These are phyloP conservation scores for Piaya cayana DNA, from an alignment of 2,113 vertebrate genomes.

Conservation along the genomic window DNA sequence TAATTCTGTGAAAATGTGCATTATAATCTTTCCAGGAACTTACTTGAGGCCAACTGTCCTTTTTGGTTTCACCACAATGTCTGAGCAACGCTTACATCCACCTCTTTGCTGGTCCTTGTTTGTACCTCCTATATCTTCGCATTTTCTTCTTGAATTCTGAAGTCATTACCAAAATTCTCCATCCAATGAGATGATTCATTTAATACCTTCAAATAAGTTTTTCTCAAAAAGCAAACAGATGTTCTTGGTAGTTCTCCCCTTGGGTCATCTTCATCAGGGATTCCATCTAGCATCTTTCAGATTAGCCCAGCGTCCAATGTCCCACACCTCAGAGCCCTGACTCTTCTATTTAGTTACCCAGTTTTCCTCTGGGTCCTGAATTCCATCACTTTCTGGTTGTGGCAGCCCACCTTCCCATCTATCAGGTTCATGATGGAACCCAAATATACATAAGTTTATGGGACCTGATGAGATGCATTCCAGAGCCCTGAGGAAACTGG, in stretches of 20 bases:
- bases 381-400: too few species aligned
- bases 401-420: too few species aligned
- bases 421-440: too few species aligned
- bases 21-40: background rate
- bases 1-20: background rate
- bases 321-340: background rate
- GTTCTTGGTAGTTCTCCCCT: background rate
- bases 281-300: background rate
- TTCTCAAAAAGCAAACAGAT: background rate
- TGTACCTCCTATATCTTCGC: background rate
- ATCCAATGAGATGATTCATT: background rate
- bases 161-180: background rate
- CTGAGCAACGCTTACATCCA: background rate
- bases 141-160: background rate
- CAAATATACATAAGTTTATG: too few species aligned
- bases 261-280: background rate
- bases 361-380: background rate
- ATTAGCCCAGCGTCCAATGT: background rate
- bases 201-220: background rate
- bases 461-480: too few species aligned
- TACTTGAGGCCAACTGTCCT: background rate
- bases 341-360: background rate
- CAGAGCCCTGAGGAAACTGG: too few species aligned
- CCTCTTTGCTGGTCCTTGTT: background rate
- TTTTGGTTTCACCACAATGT: background rate